Conservation (phyloP, 2,797 vertebrate species). For the Hylomyscus alleni region DNA sequence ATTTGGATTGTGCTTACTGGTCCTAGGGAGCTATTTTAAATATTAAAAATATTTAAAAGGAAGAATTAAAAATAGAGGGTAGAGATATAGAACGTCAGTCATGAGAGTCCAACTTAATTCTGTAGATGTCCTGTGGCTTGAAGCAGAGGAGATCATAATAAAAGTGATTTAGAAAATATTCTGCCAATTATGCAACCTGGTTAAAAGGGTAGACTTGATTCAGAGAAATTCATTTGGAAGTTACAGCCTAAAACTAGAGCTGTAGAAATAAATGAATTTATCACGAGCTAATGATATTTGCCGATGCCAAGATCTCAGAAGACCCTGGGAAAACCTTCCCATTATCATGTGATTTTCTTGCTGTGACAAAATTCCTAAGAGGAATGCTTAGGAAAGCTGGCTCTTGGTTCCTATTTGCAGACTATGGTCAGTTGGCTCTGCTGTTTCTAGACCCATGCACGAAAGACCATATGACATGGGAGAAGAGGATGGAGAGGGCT, state of each 20-base stretch:
- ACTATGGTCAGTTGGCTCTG: background rate
- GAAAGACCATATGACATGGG: background rate
- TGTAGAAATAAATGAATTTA: background rate
- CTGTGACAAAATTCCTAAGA: background rate
- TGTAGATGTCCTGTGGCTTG: background rate
- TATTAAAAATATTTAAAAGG: background rate
- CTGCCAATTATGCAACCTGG: background rate
- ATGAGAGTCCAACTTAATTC: conserved; percentile 11
- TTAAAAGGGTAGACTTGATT: background rate
- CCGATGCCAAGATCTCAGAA: background rate
- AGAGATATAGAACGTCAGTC: background rate
- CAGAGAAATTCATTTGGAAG: conserved; percentile 18
- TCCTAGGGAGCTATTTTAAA: background rate
- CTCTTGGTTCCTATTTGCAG: background rate
- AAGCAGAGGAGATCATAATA: background rate
- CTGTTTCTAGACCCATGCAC: background rate
- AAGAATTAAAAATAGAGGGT: background rate
- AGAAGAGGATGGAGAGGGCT: background rate
- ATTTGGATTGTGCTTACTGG: background rate
- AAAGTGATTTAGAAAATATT: conserved; percentile 19
- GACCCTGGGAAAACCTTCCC: background rate
- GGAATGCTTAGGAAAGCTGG: background rate
- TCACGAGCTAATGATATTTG: background rate
- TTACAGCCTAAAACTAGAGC: background rate
- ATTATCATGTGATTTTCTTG: background rate